These are phyloP conservation scores for Calliopum simillimum DNA, from an alignment of 2,888 invertebrate genomes.

Conservation along the genomic window DNA sequence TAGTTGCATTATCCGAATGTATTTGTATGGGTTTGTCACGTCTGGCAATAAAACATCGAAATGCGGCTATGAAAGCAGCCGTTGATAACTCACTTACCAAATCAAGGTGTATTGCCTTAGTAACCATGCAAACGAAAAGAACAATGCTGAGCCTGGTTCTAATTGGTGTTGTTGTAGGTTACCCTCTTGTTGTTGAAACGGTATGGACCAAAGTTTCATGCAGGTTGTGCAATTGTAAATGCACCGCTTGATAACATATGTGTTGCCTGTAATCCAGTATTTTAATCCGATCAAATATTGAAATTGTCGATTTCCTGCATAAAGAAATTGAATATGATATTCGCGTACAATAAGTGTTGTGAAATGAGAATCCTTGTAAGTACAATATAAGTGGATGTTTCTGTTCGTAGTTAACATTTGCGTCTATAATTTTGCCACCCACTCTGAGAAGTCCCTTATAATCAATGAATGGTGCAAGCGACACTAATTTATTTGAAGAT, in stretches of 20 bases:
- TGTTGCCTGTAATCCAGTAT: constrained; percentile 37
- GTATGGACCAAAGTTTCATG: constrained; percentile 30
- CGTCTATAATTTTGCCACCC: constrained; percentile 42
- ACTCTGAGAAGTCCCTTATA: constrained; percentile 36
- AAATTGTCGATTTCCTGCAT: constrained; percentile 38
- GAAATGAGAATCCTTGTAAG: constrained; percentile 27
- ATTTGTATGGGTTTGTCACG: constrained; percentile 39
- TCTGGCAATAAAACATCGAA: constrained; percentile 50
- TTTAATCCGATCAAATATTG: constrained; percentile 32
- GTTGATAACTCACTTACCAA: constrained; percentile 48
- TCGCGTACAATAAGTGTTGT: constrained; percentile 33
- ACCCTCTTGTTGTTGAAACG: constrained; percentile 44
- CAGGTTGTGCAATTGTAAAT: constrained; percentile 42
- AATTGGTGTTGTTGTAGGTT: constrained; percentile 41
- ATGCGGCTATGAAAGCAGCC: constrained; percentile 50
- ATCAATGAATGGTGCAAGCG: constrained; percentile 42
- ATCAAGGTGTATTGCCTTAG: constrained; percentile 54
- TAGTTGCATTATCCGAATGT: constrained; percentile 35
- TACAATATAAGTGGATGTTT: constrained; percentile 40
- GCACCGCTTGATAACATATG: constrained; percentile 34
- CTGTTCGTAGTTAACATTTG: constrained; percentile 34
- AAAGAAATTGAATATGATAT: constrained; percentile 31
- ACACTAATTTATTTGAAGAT: constrained; percentile 27
- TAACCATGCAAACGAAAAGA: constrained; percentile 50
- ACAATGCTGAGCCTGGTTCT: constrained; percentile 43